A percentile compares a stretch with the other conserved stretches of the same genome.
Evolutionary conservation across 2,113 vertebrate genomes (phyloP).

Genomic region (Rhynchomys soricoides): DNA sequence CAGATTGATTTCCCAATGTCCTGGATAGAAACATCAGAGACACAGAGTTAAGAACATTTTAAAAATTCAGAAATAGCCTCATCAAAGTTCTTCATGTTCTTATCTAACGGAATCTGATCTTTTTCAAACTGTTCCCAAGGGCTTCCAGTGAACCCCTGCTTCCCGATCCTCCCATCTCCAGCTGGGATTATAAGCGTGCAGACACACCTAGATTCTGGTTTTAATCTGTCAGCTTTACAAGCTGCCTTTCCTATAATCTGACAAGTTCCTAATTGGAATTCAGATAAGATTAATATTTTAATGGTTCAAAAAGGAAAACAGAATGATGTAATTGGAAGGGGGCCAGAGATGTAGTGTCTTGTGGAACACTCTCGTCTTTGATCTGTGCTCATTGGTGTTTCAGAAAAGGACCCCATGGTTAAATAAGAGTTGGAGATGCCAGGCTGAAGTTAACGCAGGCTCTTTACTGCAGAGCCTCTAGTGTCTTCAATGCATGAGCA

Average conservation of each 20-base stretch:
- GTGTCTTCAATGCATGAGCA: neutral
- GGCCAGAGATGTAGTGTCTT: neutral
- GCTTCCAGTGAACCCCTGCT: neutral
- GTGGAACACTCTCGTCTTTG: neutral
- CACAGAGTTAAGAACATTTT: neutral
- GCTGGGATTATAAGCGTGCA: neutral
- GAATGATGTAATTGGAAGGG: neutral
- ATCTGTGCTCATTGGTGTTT: conserved; percentile 33
- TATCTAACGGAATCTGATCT: neutral
- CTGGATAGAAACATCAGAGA: neutral
- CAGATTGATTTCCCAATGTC: neutral
- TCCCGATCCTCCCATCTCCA: neutral
- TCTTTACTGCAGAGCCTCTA: neutral
- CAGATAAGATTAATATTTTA: conserved; percentile 6
- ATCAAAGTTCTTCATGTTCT: conserved; percentile 25
- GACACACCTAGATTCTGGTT: neutral
- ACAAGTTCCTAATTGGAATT: conserved; percentile 12
- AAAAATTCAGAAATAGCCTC: neutral
- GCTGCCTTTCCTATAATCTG: neutral
- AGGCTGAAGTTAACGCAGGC: neutral
- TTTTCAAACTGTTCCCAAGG: conserved; percentile 21
- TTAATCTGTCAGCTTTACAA: neutral
- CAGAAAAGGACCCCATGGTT: neutral
- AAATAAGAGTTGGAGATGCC: conserved; percentile 8
- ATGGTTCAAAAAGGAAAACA: conserved; percentile 4